These are phyloP conservation scores for Seriola quinqueradiata DNA, from an alignment of 2,113 vertebrate species.

Conservation along the genomic window DNA sequence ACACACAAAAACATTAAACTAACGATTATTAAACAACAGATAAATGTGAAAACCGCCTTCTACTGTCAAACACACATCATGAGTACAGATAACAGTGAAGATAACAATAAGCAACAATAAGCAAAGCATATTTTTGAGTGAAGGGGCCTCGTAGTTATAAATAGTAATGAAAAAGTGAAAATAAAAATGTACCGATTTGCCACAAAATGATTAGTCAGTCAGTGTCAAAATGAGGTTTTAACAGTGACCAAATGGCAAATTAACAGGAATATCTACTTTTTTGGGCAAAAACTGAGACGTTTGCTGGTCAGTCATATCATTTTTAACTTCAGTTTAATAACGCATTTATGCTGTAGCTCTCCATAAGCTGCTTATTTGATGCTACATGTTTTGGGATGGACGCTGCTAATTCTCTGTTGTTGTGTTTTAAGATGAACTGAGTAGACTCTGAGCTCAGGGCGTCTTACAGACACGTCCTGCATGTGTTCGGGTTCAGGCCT, in stretches of 20 bases:
- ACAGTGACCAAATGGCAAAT: no score
- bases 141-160: neutral
- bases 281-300: no score
- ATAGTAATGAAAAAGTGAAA: neutral
- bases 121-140: neutral
- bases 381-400: neutral
- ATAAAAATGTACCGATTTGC: neutral
- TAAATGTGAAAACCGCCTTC: no score
- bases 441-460: constrained; percentile 33
- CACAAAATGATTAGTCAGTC: neutral
- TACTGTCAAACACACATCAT: neutral
- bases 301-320: no score
- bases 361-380: neutral
- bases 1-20: no score
- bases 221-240: neutral
- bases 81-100: no score
- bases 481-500: constrained; percentile 51
- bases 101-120: no score
- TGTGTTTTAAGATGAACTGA: constrained; percentile 46
- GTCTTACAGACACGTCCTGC: constrained; percentile 13
- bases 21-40: neutral
- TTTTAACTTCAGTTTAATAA: neutral
- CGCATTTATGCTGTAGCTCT: neutral
- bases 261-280: no score
- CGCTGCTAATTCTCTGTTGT: constrained; percentile 8